Base-by-base conservation (phyloP, 2,797 vertebrate species). In the Pseudochirops corinnae region DNA sequence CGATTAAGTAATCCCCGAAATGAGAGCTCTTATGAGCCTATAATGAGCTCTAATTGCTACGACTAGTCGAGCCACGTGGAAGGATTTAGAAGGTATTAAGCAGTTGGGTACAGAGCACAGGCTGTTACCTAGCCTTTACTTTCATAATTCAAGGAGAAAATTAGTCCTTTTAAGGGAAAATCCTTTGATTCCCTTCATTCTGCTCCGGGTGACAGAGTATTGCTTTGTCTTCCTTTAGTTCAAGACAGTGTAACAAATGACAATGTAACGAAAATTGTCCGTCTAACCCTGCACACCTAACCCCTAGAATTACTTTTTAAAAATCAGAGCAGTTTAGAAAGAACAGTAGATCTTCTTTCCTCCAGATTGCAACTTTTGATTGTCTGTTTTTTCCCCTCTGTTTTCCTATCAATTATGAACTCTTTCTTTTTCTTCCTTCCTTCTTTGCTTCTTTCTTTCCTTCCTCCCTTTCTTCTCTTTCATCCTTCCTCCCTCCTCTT, bases 111-210 rank as follows among this genome's bases (percentile, higher is more conserved):
- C 99, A 99, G 99, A 99, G 99, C 99, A 99, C 99, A 99, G 99
- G 98, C 99, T 99, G 99, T 99, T 99, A 99, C 99, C 99, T 99
- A 99, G 99, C 99, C 99, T 99, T 99, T 99, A 99, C 99, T 99
- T 99, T 99, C 99, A 99, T 99, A 99, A 99, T 99, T 99, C 99
- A 99, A 99, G 99, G 99, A 99, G 99, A 99, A 99, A 99, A 99
- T 99, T 99, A 99, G 99, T 99, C 99, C 99, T 99, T 99, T 99
- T 99, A 99, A 99, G 99, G 99, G 98, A 98, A 99, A 99, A 99
- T 99, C 99, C 98, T 99, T 99, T 99, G 99, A 99, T 99, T 99
- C 99, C 98, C 98, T 99, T 99, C 98, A 98, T 99, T 99, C 99
- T 99, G 98, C 99, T 99, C 97, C 95, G 98, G 98, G 98, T 99